Evolutionary conservation across 2,113 vertebrate genomes (phyloP).

Genomic region (Salvelinus alpinus): DNA sequence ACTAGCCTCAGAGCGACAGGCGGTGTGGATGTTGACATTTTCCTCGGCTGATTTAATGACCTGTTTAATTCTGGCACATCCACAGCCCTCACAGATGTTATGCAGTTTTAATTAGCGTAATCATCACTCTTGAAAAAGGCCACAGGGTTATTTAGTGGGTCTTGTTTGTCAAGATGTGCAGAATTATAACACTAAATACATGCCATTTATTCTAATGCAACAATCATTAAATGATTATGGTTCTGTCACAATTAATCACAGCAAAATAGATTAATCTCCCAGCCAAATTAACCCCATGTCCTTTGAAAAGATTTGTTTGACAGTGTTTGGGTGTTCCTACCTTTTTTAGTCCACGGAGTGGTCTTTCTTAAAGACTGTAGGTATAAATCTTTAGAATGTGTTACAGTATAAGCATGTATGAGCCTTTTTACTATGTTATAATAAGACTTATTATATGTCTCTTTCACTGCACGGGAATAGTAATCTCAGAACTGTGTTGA

Average conservation of each 20-base stretch:
- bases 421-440: no score
- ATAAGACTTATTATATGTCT: background rate
- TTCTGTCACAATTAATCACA: constrained; percentile 70
- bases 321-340: constrained; percentile 45
- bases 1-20: constrained; percentile 34
- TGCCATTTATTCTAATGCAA: constrained; percentile 64
- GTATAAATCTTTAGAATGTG: background rate
- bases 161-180: constrained; percentile 77
- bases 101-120: constrained; percentile 75
- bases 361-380: background rate
- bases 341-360: background rate
- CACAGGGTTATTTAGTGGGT: constrained; percentile 69
- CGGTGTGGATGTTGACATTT: constrained; percentile 64
- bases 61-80: constrained; percentile 66
- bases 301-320: constrained; percentile 64
- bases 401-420: no score
- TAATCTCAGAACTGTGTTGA: background rate
- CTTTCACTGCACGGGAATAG: background rate
- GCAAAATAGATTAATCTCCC: constrained; percentile 65
- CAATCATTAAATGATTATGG: constrained; percentile 68
- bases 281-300: constrained; percentile 62
- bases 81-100: constrained; percentile 68
- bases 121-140: constrained; percentile 71
- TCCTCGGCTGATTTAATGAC: constrained; percentile 70
- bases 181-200: constrained; percentile 74